Base-by-base conservation (phyloP, 53 echinoderm and acorn worm genomes). In the Hippasteria phrygiana region DNA sequence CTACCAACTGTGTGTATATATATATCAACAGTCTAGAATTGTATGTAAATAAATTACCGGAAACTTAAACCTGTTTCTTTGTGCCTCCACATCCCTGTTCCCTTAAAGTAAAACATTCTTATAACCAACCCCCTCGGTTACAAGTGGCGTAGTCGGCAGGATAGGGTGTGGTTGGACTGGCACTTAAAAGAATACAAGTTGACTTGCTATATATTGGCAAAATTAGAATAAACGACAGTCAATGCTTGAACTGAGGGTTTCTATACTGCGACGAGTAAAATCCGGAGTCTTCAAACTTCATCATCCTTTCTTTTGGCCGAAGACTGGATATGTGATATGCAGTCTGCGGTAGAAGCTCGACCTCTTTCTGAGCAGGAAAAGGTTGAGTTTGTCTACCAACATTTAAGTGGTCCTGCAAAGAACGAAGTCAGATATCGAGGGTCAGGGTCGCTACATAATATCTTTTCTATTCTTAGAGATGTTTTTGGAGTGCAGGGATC, bases 121-220 rank as follows among this genome's bases (percentile, higher is more conserved):
- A n/a, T n/a, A n/a, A n/a, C n/a, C n/a, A n/a, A n/a, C n/a, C n/a
- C n/a, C n/a, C n/a, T n/a, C n/a, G n/a, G n/a, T n/a, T n/a, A n/a
- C n/a, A n/a, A n/a, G n/a, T 56, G 56, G 56, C 56, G 56, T 56
- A 56, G 56, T 56, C 56, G 56, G 20, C 56, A 56, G 17, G 56
- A 56, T 47, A 47, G 47, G 47, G 47, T 56, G 22, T 4, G 10
- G 10, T 7, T 56, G 22, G 56, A 12, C 11, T 56, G 56, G 18
- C 17, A 16, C 56, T 56, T 56, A 18, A 10, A 4, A 16, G 56
- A 56, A 18, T 10, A 3, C 56, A 45, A 45, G n/a, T n/a, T n/a
- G n/a, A n/a, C n/a, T n/a, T 45, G 46, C 46, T 45, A 7, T 7
- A 5, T 45, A 45, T 45, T 45, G 5, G 11, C 5, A 11, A 45